These are phyloP conservation scores for Scytalopus superciliaris DNA, from an alignment of 2,113 vertebrate species.

Conservation along the genomic window DNA sequence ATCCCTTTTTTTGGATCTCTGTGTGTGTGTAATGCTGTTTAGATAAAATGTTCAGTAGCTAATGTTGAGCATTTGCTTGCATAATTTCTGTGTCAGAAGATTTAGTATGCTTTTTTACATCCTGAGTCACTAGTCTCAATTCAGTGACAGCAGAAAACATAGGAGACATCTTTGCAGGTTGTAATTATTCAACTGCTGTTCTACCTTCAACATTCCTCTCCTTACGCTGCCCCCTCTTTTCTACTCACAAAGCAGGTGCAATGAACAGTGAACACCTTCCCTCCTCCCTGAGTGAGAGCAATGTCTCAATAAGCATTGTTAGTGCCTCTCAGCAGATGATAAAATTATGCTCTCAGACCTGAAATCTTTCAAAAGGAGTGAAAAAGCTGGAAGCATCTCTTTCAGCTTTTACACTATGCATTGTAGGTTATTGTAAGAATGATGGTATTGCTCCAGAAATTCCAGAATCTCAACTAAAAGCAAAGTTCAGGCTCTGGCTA, in stretches of 20 bases:
- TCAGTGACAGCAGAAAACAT: neutral
- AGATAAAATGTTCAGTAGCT: neutral
- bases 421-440: neutral
- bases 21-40: neutral
- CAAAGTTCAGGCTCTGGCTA: neutral
- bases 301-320: neutral
- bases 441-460: neutral
- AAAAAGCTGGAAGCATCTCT: neutral
- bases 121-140: neutral
- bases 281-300: rapidly evolving
- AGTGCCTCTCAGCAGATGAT: neutral
- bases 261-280: neutral
- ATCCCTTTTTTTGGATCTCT: neutral
- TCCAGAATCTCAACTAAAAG: neutral
- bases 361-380: neutral
- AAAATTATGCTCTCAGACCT: neutral
- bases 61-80: neutral
- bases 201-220: neutral
- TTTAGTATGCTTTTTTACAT: neutral
- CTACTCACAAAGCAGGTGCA: neutral
- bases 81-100: neutral
- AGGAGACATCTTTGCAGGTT: neutral
- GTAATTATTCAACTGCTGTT: neutral
- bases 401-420: neutral
- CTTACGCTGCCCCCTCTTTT: neutral